These are phyloP conservation scores for Calyptommatus sinebrachiatus DNA, from an alignment of 2,113 vertebrate genomes.

Conservation along the genomic window DNA sequence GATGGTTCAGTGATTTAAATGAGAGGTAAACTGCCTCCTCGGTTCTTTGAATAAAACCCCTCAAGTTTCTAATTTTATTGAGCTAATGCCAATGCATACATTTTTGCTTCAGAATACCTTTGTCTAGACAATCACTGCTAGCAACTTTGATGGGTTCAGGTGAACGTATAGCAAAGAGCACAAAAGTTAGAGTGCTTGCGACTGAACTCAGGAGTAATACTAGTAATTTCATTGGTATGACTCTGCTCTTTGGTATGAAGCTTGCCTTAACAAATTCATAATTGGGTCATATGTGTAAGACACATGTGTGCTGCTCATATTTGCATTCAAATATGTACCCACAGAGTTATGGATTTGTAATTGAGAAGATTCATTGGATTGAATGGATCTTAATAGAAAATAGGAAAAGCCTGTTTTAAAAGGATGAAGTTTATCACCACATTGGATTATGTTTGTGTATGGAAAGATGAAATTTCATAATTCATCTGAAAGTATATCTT, in stretches of 20 bases:
- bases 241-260: background rate
- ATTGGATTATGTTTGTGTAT: conserved; percentile 45
- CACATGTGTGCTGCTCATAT: conserved; percentile 34
- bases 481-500: conserved; percentile 25
- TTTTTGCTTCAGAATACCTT: background rate
- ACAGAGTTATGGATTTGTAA: background rate
- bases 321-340: conserved; percentile 1
- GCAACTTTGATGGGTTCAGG: background rate
- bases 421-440: conserved; percentile 2
- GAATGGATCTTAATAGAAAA: background rate
- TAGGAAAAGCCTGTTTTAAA: background rate
- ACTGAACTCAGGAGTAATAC: background rate
- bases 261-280: conserved; percentile 27
- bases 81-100: background rate
- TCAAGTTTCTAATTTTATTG: background rate
- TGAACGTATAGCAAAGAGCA: background rate
- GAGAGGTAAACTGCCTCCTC: background rate
- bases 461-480: conserved; percentile 41
- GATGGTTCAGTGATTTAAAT: background rate
- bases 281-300: conserved; percentile 27
- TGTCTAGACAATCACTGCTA: background rate
- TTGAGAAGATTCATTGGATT: background rate
- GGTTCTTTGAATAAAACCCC: background rate
- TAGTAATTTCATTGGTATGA: background rate
- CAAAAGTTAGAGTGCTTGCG: background rate